Evolutionary conservation across 2,888 invertebrate species (phyloP), one percentile per base, ranked within the genome.

Genomic region (Abrostola tripartita): DNA sequence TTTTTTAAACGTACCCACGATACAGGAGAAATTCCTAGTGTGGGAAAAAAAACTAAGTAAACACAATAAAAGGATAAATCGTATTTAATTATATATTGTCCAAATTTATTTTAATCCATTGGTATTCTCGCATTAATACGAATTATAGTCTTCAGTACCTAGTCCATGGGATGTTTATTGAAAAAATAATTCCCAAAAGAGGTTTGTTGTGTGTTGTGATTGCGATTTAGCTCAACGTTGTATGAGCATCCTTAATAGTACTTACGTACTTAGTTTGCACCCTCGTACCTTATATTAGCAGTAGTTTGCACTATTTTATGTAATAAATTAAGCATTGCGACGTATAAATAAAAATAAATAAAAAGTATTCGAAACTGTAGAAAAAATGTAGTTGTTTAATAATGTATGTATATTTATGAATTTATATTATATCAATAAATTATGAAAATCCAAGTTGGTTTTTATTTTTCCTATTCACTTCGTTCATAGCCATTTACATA

Each of bases 401-500:
- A 14, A 79, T 77, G 76, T 79, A 78, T 78, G 74, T 81, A 87
- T 85, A 87, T 82, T 83, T 83, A 82, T 84, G 70, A 73, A 41
- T 81, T 68, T 79, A 68, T 65, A 67, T 71, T 76, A 77, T 76
- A 81, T 84, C 75, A 85, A 83, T 70, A 78, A 59, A 76, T 60
- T 56, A 68, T 66, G 40, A 38, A 70, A 70, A 53, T 47, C 2
- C 11, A 53, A 7, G 6, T 36, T 52, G 54, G 35, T 4, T 6
- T 58, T 69, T 54, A 12, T 53, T 64, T 68, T 59, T 49, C 0
- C 14, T 41, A 24, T n/a, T 5, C 5, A 12, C 9, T 5, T 36
- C 1, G 36, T 11, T 5, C 1, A 5, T 37, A 14, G n/a, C n/a
- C n/a, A n/a, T n/a, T n/a, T n/a, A n/a, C n/a, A n/a, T n/a, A n/a